These are phyloP conservation scores for Otolemur crassicaudatus DNA, from an alignment of 2,797 vertebrate species.

Conservation along the genomic window DNA sequence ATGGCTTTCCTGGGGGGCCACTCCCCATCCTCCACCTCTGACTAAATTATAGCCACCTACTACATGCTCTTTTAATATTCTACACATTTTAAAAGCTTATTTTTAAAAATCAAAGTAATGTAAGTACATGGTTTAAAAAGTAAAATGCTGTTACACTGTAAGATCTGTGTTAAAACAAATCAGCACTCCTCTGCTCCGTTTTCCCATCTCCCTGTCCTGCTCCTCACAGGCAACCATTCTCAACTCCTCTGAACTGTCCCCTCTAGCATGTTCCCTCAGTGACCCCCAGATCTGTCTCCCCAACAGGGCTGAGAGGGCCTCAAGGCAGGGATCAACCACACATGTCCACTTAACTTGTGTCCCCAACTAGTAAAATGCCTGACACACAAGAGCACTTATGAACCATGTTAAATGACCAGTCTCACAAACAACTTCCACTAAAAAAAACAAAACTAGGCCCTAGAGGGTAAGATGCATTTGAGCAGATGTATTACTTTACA, in stretches of 20 bases:
- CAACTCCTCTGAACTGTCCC: neutral
- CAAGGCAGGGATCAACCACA: neutral
- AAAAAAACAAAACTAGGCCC: neutral
- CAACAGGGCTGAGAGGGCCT: neutral
- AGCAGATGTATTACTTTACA: constrained; percentile 4
- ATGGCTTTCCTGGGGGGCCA: neutral
- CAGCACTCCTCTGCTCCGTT: neutral
- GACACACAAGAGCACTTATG: constrained; percentile 2
- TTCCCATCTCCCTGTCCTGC: neutral
- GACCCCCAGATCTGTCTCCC: neutral
- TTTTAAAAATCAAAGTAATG: neutral
- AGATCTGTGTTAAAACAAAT: neutral
- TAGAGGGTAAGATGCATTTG: neutral
- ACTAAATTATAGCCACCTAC: neutral
- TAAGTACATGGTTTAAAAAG: neutral
- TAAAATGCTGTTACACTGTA: neutral
- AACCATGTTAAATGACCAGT: neutral
- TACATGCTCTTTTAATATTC: neutral
- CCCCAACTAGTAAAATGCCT: neutral
- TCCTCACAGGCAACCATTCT: neutral
- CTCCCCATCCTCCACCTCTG: neutral
- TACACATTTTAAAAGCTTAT: neutral
- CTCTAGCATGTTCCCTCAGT: neutral
- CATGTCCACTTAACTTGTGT: neutral
- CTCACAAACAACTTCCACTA: constrained; percentile 39